Evolutionary conservation across 2,113 vertebrate species (phyloP).

Genomic region (Falco punctatus): DNA sequence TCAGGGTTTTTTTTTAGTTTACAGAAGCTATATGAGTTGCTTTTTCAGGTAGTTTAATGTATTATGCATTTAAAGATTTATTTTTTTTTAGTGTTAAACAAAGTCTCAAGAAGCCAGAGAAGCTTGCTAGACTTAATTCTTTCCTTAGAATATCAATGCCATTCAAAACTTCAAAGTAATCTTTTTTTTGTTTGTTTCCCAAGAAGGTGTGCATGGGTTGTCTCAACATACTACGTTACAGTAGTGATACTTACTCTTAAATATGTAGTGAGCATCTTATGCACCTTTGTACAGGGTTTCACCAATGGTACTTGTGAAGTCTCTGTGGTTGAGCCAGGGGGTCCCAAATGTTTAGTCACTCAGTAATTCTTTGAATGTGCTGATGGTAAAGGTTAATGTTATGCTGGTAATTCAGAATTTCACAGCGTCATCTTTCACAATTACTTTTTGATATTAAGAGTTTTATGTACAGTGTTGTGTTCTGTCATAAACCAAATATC

Average conservation of each 20-base stretch:
- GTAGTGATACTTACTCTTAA: not conserved
- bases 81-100: not conserved
- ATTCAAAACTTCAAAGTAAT: not conserved
- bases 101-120: not conserved
- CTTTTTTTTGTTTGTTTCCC: not conserved
- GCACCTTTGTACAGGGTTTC: not conserved
- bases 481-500: not conserved
- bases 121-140: not conserved
- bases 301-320: accelerated
- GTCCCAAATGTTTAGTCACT: not conserved
- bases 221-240: not conserved
- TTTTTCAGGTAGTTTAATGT: not conserved
- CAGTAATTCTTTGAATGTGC: not conserved
- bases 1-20: not conserved
- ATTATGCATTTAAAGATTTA: not conserved
- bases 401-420: not conserved
- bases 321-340: not conserved
- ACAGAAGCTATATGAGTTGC: not conserved
- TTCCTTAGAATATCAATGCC: not conserved
- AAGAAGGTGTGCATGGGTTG: accelerated
- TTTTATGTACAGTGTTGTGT: not conserved
- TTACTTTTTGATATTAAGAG: not conserved
- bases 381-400: not conserved
- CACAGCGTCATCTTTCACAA: not conserved
- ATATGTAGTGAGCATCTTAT: not conserved